Evolutionary conservation across 2,797 vertebrate genomes (phyloP), one percentile per base, ranked within the genome.

Genomic region (Acestrorhynchus altus): DNA sequence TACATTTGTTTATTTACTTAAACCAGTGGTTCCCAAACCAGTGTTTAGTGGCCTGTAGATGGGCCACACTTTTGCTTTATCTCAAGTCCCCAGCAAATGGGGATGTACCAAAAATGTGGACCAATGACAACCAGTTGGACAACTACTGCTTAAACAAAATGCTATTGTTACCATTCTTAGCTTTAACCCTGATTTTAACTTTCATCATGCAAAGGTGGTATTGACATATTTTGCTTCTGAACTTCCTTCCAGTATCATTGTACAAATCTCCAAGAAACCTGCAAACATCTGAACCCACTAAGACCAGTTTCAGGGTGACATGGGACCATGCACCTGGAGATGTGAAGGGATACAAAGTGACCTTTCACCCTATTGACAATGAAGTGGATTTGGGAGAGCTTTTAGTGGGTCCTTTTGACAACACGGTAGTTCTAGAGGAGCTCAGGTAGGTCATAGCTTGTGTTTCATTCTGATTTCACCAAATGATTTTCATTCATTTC

Each of bases 401-500:
- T 83, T 74, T 92, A 44, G 94, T 99, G 76, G 96, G 98, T 16
- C 98, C 96, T 0, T 98, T 96, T 16, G 98, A 99, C 92, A 99
- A 96, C 91, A 99, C 98, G 0, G 95, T 99, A 65, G 97, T 99
- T 65, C 88, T 99, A 77, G 98, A 99, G 82, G 97, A 99, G 84
- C 95, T 99, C 76, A 97, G 96, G 97, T 98, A 93, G 28, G 86
- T 49, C 18, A 52, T 47, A 7, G 26, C 40, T 35, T 6, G 20
- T n/a, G 18, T 68, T 51, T 51, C 18, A 24, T 24, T 26, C n/a
- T 3, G 40, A 8, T n/a, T 31, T 11, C n/a, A 18, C n/a, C 18
- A 6, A 10, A 44, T 49, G 18, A 3, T 46, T 54, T 64, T 20
- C 12, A n/a, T 54, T 35, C 11, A 49, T 20, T 28, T 40, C 44